These are phyloP conservation scores for Tenthredo amoena DNA, from an alignment of 2,888 invertebrate genomes.

Conservation along the genomic window DNA sequence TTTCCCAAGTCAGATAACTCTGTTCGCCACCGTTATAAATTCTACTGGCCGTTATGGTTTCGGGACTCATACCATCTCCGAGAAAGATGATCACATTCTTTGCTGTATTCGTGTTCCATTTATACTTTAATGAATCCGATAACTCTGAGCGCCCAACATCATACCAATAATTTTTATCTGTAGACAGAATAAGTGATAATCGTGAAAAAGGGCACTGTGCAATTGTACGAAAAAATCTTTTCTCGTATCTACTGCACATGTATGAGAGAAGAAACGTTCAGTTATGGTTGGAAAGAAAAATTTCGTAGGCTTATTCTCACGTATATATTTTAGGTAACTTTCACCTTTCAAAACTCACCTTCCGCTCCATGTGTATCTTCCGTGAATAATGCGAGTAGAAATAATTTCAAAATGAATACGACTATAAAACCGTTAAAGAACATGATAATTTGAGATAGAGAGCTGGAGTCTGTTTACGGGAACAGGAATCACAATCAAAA, in stretches of 20 bases:
- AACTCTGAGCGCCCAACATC: constrained; percentile 76
- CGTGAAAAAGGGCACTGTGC: not conserved
- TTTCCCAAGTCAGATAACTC: constrained; percentile 88
- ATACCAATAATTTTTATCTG: constrained; percentile 77
- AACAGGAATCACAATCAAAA: not conserved
- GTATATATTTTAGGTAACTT: no score
- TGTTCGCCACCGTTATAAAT: constrained; percentile 89
- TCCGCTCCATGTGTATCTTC: not conserved
- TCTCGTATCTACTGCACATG: no score
- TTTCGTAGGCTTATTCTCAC: no score
- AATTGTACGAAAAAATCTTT: no score
- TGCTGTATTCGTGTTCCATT: constrained; percentile 83
- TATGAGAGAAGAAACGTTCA: no score
- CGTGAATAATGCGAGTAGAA: not conserved
- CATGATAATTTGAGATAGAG: not conserved
- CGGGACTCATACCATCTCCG: constrained; percentile 95
- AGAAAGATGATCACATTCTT: constrained; percentile 93
- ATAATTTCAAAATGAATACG: constrained; percentile 23
- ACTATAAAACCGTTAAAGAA: not conserved
- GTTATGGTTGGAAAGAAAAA: no score
- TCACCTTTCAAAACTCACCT: not conserved
- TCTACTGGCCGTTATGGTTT: constrained; percentile 90
- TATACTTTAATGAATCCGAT: constrained; percentile 81
- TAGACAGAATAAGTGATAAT: not conserved
- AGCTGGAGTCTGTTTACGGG: not conserved